Evolutionary conservation across 1,140 invertebrate genomes (phyloP).

Genomic region (Nebria ingens): DNA sequence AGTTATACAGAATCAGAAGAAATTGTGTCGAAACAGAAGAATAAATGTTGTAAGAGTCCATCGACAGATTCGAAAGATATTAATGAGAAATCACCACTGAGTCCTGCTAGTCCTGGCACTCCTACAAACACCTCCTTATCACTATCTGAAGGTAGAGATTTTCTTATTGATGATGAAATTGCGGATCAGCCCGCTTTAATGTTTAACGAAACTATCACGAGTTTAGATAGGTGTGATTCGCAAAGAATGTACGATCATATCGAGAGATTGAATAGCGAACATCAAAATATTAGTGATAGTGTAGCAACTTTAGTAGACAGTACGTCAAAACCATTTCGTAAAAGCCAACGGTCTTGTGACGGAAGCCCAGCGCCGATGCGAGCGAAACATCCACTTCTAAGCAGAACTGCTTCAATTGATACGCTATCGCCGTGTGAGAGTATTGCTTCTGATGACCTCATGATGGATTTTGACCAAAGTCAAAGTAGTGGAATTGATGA

Average conservation of each 20-base stretch:
- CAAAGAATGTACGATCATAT: neutral
- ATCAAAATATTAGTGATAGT: slow-evolving; percentile 8
- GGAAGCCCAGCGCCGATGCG: slow-evolving; percentile 31
- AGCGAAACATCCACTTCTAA: slow-evolving; percentile 30
- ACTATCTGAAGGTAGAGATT: slow-evolving; percentile 57
- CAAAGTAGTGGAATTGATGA: slow-evolving; percentile 58
- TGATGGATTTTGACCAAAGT: slow-evolving; percentile 69
- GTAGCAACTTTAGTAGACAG: neutral
- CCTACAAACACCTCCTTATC: slow-evolving; percentile 66
- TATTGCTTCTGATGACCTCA: slow-evolving; percentile 70
- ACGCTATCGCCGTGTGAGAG: slow-evolving; percentile 68
- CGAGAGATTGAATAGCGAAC: neutral
- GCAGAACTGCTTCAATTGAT: slow-evolving; percentile 55
- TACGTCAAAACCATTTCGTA: slow-evolving; percentile 19
- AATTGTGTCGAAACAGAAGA: slow-evolving; percentile 36
- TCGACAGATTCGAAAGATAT: slow-evolving; percentile 33
- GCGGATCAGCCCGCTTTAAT: slow-evolving; percentile 78
- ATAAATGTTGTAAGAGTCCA: slow-evolving; percentile 31
- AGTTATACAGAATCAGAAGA: slow-evolving; percentile 55
- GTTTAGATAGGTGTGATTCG: neutral
- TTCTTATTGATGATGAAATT: slow-evolving; percentile 81
- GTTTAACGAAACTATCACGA: slow-evolving; percentile 50
- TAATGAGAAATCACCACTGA: slow-evolving; percentile 27
- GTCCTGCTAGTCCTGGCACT: slow-evolving; percentile 54
- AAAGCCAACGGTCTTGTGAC: slow-evolving; percentile 30